Conservation (phyloP, 2,113 vertebrate species). For the Oreochromis tanganicae region DNA sequence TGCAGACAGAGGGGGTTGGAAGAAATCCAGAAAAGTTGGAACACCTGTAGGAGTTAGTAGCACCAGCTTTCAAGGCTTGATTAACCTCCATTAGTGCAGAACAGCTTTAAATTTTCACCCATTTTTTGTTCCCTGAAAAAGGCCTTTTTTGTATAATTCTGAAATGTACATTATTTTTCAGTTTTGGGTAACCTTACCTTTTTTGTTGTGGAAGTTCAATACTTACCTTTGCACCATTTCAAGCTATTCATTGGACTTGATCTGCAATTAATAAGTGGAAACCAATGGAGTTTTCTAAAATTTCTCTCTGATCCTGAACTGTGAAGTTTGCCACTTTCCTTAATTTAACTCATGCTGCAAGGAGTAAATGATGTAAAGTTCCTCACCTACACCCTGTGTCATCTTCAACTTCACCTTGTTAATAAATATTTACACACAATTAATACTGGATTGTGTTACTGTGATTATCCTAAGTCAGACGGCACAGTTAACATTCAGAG, state of each 20-base stretch:
- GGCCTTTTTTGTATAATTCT: neutral
- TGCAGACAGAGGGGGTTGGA: neutral
- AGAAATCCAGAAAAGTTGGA: neutral
- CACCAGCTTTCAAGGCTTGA: neutral
- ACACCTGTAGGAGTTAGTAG: neutral
- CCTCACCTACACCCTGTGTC: neutral
- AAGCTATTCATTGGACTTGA: fast-evolving
- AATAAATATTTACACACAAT: neutral
- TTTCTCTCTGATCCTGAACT: neutral
- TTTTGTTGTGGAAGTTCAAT: neutral
- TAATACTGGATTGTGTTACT: neutral
- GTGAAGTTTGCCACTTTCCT: neutral
- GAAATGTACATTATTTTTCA: neutral
- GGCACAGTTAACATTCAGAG: fast-evolving
- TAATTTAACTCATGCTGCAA: neutral
- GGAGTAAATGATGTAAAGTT: fast-evolving
- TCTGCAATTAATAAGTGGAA: neutral
- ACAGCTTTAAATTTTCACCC: fast-evolving
- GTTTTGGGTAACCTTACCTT: neutral
- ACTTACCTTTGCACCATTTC: neutral
- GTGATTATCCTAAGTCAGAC: neutral
- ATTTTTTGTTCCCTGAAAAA: neutral
- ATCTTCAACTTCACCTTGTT: neutral
- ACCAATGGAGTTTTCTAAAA: fast-evolving
- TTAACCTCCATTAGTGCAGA: neutral